Percentiles rank a stretch among this genome's conserved stretches.
phyloP scores from a whole-genome alignment of 1,140 invertebrate genomes.

The Pachypeltis micranthus region DNA sequence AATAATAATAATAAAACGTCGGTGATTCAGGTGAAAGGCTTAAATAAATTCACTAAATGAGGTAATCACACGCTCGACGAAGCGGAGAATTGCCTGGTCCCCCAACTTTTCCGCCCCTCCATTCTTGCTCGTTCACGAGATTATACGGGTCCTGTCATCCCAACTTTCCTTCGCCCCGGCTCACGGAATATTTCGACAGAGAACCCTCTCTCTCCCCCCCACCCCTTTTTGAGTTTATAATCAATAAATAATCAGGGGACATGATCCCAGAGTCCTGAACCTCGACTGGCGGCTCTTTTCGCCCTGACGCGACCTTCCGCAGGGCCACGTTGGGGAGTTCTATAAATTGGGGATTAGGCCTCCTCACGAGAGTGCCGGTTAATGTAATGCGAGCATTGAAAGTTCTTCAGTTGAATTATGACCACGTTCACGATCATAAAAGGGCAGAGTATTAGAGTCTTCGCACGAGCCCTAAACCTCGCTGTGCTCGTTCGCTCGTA shows the following conservation, averaged over 20 bases:
- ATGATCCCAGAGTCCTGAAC: too few species aligned
- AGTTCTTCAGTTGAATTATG: not conserved
- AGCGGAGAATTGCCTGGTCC: slow-evolving; percentile 2
- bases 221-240: slow-evolving; percentile 2
- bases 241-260: slow-evolving; percentile 3
- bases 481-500: not conserved
- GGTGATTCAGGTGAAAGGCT: not conserved
- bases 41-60: slow-evolving; percentile 5
- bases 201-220: too few species aligned
- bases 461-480: not conserved
- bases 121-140: not conserved
- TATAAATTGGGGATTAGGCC: not conserved
- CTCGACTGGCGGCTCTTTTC: not conserved
- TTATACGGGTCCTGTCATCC: slow-evolving; percentile 4
- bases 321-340: too few species aligned
- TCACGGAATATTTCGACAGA: not conserved
- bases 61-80: slow-evolving; percentile 6
- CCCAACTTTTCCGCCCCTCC: slow-evolving; percentile 7
- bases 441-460: not conserved
- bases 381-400: not conserved
- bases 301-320: not conserved
- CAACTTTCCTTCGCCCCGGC: not conserved
- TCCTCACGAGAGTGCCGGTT: too few species aligned
- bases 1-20: not conserved
- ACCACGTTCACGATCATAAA: not conserved